A percentile compares a stretch with the other conserved stretches of the same genome.
Evolutionary conservation across 2,888 invertebrate genomes (phyloP).

Genomic region (Ethmia dodecea): DNA sequence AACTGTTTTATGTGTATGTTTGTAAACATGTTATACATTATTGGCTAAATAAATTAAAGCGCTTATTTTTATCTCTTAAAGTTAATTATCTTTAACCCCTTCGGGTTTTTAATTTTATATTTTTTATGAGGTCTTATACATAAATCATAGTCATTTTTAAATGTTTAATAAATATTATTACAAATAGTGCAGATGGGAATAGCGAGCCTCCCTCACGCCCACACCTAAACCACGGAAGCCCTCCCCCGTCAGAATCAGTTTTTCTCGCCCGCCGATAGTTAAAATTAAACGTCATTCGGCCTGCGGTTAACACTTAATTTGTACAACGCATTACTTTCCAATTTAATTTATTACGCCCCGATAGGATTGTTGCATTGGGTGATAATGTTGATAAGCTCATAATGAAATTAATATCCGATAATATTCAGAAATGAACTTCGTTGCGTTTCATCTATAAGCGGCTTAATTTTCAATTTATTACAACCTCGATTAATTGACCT

Average conservation of each 20-base stretch:
- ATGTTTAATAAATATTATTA: no score
- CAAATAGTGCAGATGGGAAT: no score
- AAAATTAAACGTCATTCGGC: constrained; percentile 72
- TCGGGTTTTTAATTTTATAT: no score
- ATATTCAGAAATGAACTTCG: constrained; percentile 22
- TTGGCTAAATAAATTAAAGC: no score
- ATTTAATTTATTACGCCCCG: constrained; percentile 68
- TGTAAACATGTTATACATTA: no score
- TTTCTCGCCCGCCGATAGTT: constrained; percentile 64
- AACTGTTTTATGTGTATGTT: no score
- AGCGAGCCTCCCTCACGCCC: no score
- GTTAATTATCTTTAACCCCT: no score
- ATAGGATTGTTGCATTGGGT: constrained; percentile 47
- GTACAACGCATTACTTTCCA: constrained; percentile 64
- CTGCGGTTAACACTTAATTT: constrained; percentile 72
- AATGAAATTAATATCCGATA: constrained; percentile 65
- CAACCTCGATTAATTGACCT: no score
- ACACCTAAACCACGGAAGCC: constrained; percentile 31
- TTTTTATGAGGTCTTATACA: no score
- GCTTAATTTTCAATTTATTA: constrained; percentile 7
- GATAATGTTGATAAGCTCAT: constrained; percentile 58
- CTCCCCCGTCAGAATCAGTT: constrained; percentile 59
- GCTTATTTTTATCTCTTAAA: no score
- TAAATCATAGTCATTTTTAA: no score
- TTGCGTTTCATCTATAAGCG: constrained; percentile 1